phyloP scores from a whole-genome alignment of 2,113 vertebrate genomes.

The Pomatorhinus ruficollis region DNA sequence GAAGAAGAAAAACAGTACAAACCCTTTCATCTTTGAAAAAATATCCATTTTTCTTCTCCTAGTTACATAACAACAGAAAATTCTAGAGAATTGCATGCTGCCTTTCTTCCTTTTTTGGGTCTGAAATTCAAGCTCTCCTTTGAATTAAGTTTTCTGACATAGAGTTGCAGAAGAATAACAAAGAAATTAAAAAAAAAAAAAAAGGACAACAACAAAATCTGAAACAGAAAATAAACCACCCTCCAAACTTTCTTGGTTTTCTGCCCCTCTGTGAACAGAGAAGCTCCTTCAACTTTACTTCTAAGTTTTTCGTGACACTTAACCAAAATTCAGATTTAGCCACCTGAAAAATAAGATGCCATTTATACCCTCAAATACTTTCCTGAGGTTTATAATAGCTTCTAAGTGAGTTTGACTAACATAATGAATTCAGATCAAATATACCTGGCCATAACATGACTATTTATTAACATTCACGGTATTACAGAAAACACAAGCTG shows the following conservation, averaged over 20 bases:
- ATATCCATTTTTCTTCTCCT: background rate
- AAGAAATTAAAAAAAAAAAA: background rate
- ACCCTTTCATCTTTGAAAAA: background rate
- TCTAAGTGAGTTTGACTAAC: background rate
- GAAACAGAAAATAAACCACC: background rate
- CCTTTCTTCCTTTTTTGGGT: background rate
- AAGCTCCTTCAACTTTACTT: background rate
- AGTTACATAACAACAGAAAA: background rate
- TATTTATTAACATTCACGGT: background rate
- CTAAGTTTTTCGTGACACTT: background rate
- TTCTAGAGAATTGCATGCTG: background rate
- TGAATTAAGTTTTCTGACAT: background rate
- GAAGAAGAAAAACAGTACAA: background rate
- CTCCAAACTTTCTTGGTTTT: background rate
- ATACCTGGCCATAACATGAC: background rate
- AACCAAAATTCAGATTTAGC: background rate
- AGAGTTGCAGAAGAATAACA: background rate
- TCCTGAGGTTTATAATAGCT: background rate
- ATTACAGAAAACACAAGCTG: background rate
- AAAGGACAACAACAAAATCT: background rate
- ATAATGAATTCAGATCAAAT: background rate
- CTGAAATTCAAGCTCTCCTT: background rate
- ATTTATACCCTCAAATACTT: background rate
- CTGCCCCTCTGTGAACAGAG: background rate
- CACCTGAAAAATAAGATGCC: background rate